Base-by-base conservation (phyloP, 2,888 invertebrate species). In the Chaetogeoica ovagalla region DNA sequence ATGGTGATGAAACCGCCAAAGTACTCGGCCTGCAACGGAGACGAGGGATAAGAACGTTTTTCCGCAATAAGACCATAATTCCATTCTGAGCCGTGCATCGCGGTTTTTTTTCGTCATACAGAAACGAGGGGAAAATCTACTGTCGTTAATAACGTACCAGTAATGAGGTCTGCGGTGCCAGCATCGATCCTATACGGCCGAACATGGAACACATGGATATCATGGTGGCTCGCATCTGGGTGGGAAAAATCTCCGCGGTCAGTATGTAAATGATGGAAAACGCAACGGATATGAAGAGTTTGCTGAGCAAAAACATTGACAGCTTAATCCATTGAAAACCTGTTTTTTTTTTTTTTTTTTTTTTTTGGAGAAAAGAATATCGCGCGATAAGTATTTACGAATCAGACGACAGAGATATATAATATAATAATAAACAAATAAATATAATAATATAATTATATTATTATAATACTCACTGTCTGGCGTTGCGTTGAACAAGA, bases 401-500 rank as follows among this genome's bases (percentile, higher is more conserved):
- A 43, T 9, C 43, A 9, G 43, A 7, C 43, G 9, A 43, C 43
- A 43, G 9, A 43, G 43, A n/a, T n/a, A n/a, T n/a, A n/a, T n/a
- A n/a, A n/a, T n/a, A n/a, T n/a, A n/a, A n/a, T n/a, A n/a, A n/a
- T n/a, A n/a, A n/a, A n/a, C n/a, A n/a, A n/a, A n/a, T n/a, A n/a
- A n/a, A n/a, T n/a, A n/a, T n/a, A n/a, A n/a, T n/a, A n/a, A n/a
- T 39, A 39, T 39, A 39, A 39, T 6, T 6, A 39, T 39, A 39
- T 39, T 39, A 39, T 39, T 7, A 11, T 7, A 11, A 48, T 48
- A 48, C 63, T 63, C 17, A 17, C 55, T 19, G 13, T 21, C 15
- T 2, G 69, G 55, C 13, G 30, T 55, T 2, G 91, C 90, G 30
- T 91, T 88, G 84, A 91, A 88, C 0, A 86, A 85, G 17, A 90